Percentiles rank a stretch among this genome's conserved stretches.
These are phyloP conservation scores for Tenebrosternarchus preto DNA, from an alignment of 2,113 vertebrate species.

Conservation along the genomic window DNA sequence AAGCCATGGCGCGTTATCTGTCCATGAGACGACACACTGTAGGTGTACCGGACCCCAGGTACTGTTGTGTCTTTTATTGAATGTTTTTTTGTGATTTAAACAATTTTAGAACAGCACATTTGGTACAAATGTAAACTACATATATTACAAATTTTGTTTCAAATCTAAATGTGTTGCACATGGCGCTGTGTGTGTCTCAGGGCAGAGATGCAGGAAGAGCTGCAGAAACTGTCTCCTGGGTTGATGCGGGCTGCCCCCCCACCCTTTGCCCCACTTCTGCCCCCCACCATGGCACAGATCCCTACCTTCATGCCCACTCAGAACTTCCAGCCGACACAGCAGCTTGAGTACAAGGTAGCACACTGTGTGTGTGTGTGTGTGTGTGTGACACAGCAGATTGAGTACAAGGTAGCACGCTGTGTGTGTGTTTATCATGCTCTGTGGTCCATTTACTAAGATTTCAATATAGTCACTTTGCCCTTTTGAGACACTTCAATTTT, in stretches of 20 bases:
- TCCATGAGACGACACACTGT: constrained; percentile 98
- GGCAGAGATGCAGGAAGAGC: constrained; percentile 91
- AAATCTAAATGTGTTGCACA: background rate
- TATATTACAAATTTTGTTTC: too few relatives aligned
- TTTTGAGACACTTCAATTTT: too few relatives aligned
- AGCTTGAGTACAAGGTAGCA: constrained; percentile 96
- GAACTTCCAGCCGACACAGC: constrained; percentile 87
- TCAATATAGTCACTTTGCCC: too few relatives aligned
- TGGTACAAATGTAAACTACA: too few relatives aligned
- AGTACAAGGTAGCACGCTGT: constrained; percentile 87
- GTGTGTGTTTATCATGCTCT: background rate
- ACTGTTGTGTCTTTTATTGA: background rate
- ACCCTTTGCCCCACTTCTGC: constrained; percentile 84
- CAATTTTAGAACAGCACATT: too few relatives aligned
- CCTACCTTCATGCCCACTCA: constrained; percentile 88
- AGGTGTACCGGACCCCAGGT: constrained; percentile 95
- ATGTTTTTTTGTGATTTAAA: too few relatives aligned
- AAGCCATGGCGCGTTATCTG: constrained; percentile 95
- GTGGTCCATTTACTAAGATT: too few relatives aligned
- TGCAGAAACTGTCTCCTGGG: constrained; percentile 91
- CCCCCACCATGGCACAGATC: constrained; percentile 83
- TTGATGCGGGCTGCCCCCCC: constrained; percentile 84
- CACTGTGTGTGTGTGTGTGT: constrained; percentile 1
- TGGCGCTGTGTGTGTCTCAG: constrained; percentile 65
- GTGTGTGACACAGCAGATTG: constrained; percentile 81